phyloP scores from a whole-genome alignment of 2,113 vertebrate species.

The Microtus montanus region DNA sequence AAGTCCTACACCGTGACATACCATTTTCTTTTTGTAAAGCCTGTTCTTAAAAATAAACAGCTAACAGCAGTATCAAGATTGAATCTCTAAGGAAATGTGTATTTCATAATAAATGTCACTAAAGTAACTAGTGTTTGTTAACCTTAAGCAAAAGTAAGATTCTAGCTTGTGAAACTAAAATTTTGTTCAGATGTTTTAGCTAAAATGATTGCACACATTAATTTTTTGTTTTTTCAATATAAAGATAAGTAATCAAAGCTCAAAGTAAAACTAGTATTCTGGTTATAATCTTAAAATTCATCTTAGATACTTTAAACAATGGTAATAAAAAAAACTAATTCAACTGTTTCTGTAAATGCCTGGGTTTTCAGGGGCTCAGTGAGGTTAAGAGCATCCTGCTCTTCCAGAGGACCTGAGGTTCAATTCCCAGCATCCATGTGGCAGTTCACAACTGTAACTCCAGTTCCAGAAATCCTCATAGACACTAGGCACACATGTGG shows the following conservation, averaged over 20 bases:
- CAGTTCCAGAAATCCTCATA: background rate
- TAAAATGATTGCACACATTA: constrained; percentile 1
- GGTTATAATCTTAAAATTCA: constrained; percentile 52
- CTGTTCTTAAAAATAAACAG: constrained; percentile 21
- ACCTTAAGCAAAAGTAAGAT: constrained; percentile 46
- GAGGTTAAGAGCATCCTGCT: background rate
- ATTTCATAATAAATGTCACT: background rate
- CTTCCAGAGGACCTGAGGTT: background rate
- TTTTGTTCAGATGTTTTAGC: background rate
- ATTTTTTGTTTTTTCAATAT: constrained; percentile 33
- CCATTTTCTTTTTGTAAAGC: background rate
- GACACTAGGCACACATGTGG: background rate
- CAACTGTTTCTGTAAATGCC: constrained; percentile 45
- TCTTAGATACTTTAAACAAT: constrained; percentile 7
- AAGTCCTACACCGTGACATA: background rate
- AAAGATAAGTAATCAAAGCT: constrained; percentile 28
- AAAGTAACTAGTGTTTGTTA: background rate
- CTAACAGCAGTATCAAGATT: background rate
- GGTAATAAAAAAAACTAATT: constrained; percentile 20
- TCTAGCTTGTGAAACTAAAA: constrained; percentile 15
- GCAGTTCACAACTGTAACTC: background rate
- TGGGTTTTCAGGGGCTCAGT: background rate
- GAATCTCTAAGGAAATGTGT: constrained; percentile 29
- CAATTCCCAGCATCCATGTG: background rate
- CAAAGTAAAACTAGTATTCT: constrained; percentile 42